Evolutionary conservation across 2,113 vertebrate species (phyloP).

Genomic region (Triplophysa rosa): DNA sequence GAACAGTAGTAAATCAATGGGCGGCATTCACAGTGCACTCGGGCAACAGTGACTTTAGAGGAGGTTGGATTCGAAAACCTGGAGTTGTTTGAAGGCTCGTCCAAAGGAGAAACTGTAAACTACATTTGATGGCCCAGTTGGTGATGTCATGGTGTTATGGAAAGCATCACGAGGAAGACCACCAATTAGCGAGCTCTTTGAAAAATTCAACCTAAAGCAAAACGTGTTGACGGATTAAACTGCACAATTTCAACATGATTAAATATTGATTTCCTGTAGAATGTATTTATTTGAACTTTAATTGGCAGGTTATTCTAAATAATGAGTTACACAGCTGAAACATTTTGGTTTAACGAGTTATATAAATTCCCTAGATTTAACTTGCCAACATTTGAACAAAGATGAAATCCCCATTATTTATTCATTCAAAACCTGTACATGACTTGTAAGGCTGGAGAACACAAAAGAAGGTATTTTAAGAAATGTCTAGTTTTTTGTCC

Average conservation of each 20-base stretch:
- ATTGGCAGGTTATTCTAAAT: too few relatives aligned
- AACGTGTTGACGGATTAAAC: not conserved
- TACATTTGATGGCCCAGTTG: not conserved
- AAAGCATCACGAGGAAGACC: not conserved
- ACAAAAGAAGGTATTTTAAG: too few relatives aligned
- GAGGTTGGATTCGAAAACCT: constrained; percentile 26
- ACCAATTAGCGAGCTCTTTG: not conserved
- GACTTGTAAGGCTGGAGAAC: too few relatives aligned
- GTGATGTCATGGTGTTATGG: not conserved
- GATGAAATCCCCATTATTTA: too few relatives aligned
- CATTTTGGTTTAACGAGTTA: too few relatives aligned
- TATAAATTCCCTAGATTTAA: too few relatives aligned
- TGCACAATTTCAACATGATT: not conserved
- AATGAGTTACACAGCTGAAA: too few relatives aligned
- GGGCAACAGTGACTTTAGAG: constrained; percentile 16
- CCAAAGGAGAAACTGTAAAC: constrained; percentile 15
- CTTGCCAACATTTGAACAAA: too few relatives aligned
- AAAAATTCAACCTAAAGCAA: not conserved
- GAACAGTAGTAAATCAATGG: constrained; percentile 48
- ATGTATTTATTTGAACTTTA: not conserved
- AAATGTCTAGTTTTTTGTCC: too few relatives aligned
- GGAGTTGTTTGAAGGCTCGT: constrained; percentile 17
- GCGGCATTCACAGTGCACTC: constrained; percentile 43
- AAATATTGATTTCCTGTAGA: not conserved
- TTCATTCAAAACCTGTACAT: too few relatives aligned